Percentiles rank a stretch among this genome's conserved stretches.
phyloP scores from a whole-genome alignment of 2,113 vertebrate genomes.

The Pterocles gutturalis region DNA sequence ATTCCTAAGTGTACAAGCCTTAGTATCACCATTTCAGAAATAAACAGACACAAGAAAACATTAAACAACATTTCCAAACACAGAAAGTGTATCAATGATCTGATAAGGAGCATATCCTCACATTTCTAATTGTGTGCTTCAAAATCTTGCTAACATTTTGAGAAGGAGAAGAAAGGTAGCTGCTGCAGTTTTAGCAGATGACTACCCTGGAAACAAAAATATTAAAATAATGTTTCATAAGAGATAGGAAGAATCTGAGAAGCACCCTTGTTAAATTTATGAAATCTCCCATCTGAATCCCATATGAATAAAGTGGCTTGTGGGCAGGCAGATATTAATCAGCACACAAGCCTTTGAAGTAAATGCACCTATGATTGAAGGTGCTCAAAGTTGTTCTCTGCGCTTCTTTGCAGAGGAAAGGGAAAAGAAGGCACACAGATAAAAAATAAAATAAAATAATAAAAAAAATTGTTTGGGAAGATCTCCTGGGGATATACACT shows the following conservation, averaged over 20 bases:
- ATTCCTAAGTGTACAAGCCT: background rate
- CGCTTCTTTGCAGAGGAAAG: background rate
- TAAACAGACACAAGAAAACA: background rate
- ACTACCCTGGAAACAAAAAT: background rate
- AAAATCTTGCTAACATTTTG: background rate
- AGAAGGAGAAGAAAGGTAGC: background rate
- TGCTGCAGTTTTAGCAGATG: background rate
- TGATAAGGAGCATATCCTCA: background rate
- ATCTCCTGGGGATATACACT: background rate
- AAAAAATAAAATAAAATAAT: no score
- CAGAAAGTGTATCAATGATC: background rate
- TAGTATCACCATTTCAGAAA: background rate
- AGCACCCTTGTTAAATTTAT: conserved; percentile 15
- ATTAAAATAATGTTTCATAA: conserved; percentile 36
- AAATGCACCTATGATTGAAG: background rate
- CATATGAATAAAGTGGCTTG: background rate
- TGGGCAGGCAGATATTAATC: conserved; percentile 36
- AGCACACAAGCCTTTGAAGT: background rate
- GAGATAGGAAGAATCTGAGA: background rate
- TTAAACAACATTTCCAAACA: background rate
- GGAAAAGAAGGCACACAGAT: background rate
- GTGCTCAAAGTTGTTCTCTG: background rate
- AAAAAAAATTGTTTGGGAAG: background rate
- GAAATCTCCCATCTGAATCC: conserved; percentile 1
- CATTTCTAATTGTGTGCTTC: background rate